These are phyloP conservation scores for Cataglyphis albicans DNA, from an alignment of 2,888 invertebrate genomes.

Conservation along the genomic window DNA sequence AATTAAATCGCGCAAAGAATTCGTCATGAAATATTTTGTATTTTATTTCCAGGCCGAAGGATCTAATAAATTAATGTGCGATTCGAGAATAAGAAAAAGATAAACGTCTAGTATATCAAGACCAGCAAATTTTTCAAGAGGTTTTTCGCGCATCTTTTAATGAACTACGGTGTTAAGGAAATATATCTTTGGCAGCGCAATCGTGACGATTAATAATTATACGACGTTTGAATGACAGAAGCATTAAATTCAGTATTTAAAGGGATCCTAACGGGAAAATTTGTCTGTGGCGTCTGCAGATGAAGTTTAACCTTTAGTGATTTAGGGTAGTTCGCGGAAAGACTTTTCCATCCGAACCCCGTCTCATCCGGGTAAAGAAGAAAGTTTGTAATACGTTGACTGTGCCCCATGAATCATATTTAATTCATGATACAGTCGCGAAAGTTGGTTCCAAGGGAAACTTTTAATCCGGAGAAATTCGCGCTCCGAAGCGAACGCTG, in stretches of 20 bases:
- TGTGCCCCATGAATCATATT: constrained; percentile 56
- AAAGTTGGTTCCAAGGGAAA: constrained; percentile 23
- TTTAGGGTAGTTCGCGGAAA: constrained; percentile 48
- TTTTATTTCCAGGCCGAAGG: not conserved
- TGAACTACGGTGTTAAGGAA: not conserved
- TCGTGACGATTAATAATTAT: constrained; percentile 10
- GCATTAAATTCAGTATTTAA: constrained; percentile 36
- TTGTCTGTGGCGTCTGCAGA: not conserved
- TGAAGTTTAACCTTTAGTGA: constrained; percentile 26
- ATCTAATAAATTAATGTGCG: not conserved
- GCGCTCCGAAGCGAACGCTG: not conserved
- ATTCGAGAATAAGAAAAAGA: constrained; percentile 2
- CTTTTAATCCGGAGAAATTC: constrained; percentile 33
- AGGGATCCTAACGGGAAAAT: not conserved
- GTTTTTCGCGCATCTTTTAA: constrained; percentile 7
- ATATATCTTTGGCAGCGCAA: not conserved
- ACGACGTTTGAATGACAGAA: not conserved
- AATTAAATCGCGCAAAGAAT: not conserved
- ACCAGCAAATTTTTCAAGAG: not conserved
- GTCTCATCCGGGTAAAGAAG: constrained; percentile 10
- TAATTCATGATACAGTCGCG: constrained; percentile 57
- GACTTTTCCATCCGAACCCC: constrained; percentile 30
- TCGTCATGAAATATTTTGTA: not conserved
- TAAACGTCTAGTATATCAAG: not conserved
- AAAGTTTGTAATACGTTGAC: constrained; percentile 57